Conservation (phyloP, 1,140 invertebrate genomes). For the Drosophila teissieri region DNA sequence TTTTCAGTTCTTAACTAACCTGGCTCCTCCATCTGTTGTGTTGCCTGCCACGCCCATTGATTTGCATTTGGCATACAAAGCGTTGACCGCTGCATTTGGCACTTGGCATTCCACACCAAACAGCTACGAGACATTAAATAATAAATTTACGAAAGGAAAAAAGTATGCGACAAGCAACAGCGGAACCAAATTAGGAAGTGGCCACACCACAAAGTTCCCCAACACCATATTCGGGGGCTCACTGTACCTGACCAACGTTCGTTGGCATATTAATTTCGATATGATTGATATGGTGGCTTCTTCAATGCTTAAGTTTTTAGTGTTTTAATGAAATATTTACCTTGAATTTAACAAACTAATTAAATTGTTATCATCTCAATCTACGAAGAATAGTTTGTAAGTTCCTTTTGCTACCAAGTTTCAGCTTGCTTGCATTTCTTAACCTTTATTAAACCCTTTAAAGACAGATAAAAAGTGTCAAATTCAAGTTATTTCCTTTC, state of each 20-base stretch:
- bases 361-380: too few relatives aligned
- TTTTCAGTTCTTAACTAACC: constrained; percentile 4
- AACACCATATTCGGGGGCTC: constrained; percentile 57
- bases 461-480: constrained; percentile 31
- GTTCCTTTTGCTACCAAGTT: background rate
- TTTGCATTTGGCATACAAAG: constrained; percentile 54
- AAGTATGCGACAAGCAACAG: constrained; percentile 58
- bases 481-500: constrained; percentile 38
- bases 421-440: background rate
- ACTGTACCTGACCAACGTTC: constrained; percentile 44
- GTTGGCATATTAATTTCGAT: constrained; percentile 68
- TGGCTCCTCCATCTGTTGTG: background rate
- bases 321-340: too few relatives aligned
- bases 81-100: constrained; percentile 48
- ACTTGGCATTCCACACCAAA: constrained; percentile 70
- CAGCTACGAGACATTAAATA: constrained; percentile 67
- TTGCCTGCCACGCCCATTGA: background rate
- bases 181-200: constrained; percentile 84
- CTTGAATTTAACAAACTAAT: too few relatives aligned
- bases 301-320: background rate
- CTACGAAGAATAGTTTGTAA: background rate
- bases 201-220: constrained; percentile 51
- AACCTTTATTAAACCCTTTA: background rate
- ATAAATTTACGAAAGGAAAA: constrained; percentile 56
- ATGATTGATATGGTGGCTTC: constrained; percentile 25